Evolutionary conservation across 2,797 vertebrate species (phyloP).

Genomic region (Molossus molossus): DNA sequence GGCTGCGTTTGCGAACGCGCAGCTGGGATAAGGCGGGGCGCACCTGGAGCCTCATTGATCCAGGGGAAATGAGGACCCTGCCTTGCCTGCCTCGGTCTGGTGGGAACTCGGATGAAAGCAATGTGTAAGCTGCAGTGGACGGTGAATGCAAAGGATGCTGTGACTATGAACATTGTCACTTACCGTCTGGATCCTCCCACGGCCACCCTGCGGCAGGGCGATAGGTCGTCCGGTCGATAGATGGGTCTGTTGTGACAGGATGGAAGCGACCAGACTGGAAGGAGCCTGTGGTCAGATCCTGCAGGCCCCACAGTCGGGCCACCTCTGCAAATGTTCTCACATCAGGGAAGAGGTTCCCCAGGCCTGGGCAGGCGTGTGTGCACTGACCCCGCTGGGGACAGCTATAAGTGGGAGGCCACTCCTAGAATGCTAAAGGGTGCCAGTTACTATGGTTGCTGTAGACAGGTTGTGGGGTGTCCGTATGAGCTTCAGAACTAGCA

Average conservation of each 20-base stretch:
- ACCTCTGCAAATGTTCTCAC: background rate
- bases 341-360: background rate
- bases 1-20: background rate
- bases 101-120: slow-evolving; percentile 39
- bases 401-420: background rate
- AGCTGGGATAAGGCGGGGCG: background rate
- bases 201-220: slow-evolving; percentile 70
- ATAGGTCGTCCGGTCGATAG: slow-evolving; percentile 44
- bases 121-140: slow-evolving; percentile 14
- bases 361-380: background rate
- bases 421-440: background rate
- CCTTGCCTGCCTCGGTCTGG: background rate
- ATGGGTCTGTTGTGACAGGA: slow-evolving; percentile 64
- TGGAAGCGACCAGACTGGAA: slow-evolving; percentile 71
- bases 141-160: slow-evolving; percentile 63
- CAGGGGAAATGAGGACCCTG: background rate
- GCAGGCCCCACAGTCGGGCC: background rate
- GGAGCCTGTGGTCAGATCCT: slow-evolving; percentile 78
- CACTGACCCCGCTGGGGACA: background rate
- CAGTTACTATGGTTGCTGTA: background rate
- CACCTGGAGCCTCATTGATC: background rate
- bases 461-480: background rate
- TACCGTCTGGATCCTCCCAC: slow-evolving; percentile 18
- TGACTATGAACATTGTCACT: slow-evolving; percentile 67
- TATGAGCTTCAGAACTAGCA: background rate